These are phyloP conservation scores for Otus sunia DNA, from an alignment of 2,113 vertebrate species.

Conservation along the genomic window DNA sequence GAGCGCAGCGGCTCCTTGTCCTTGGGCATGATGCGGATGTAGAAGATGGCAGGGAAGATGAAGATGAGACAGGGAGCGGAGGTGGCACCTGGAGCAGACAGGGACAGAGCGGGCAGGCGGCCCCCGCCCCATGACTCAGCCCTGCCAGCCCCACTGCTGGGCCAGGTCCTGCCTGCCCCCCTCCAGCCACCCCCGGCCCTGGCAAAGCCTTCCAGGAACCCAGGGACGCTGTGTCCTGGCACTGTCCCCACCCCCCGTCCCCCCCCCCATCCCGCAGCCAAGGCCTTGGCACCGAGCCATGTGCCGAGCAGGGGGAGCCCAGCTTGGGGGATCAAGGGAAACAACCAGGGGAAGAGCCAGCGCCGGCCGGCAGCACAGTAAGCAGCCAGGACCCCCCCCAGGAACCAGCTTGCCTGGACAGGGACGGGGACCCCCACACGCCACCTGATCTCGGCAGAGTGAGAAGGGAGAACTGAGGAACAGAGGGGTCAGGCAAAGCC, in stretches of 20 bases:
- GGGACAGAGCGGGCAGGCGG: neutral
- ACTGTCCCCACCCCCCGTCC: neutral
- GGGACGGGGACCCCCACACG: rapidly evolving
- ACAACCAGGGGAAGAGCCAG: neutral
- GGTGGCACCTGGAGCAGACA: slow-evolving; percentile 88
- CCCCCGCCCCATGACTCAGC: neutral
- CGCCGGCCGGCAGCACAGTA: rapidly evolving
- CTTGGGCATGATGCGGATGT: slow-evolving; percentile 93
- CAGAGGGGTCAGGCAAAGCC: neutral
- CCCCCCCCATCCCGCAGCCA: neutral
- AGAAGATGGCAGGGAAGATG: slow-evolving; percentile 97
- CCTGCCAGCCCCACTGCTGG: neutral
- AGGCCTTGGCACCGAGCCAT: neutral
- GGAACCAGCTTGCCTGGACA: neutral
- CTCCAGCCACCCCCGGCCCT: neutral
- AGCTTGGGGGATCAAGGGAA: neutral
- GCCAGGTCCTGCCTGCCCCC: neutral
- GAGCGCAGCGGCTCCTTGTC: slow-evolving; percentile 91
- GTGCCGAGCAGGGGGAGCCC: neutral
- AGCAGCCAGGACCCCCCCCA: rapidly evolving
- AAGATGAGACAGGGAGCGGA: slow-evolving; percentile 98
- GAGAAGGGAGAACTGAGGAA: neutral
- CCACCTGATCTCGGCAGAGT: rapidly evolving
- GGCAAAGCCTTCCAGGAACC: slow-evolving; percentile 26
- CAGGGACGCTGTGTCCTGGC: neutral